Evolutionary conservation across 2,888 invertebrate genomes (phyloP).

Genomic region (Zygothrica quintamaculata): DNA sequence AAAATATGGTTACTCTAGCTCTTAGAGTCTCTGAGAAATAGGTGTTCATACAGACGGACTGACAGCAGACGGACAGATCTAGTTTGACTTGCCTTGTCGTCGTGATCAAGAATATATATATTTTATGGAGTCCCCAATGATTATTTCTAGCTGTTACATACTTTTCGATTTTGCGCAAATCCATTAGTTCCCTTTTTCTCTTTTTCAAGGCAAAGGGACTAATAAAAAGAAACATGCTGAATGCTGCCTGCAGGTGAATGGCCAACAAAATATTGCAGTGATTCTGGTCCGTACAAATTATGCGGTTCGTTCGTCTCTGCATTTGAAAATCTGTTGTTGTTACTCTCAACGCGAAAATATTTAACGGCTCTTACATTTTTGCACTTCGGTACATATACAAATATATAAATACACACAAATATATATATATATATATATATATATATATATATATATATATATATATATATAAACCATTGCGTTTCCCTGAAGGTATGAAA

Average conservation of each 20-base stretch:
- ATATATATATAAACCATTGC: conserved; percentile 10
- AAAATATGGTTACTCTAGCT: too few species aligned
- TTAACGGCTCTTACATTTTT: conserved; percentile 77
- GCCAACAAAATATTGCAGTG: conserved; percentile 75
- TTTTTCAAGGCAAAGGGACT: too few species aligned
- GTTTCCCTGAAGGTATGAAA: conserved; percentile 66
- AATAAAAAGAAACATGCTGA: not conserved
- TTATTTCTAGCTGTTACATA: too few species aligned
- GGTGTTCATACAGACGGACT: too few species aligned
- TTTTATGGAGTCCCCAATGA: too few species aligned
- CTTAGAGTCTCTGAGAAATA: too few species aligned
- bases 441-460: not conserved
- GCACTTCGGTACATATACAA: conserved; percentile 59
- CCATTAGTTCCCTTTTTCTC: too few species aligned
- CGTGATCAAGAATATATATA: too few species aligned
- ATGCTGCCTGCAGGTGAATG: conserved; percentile 48
- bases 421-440: conserved; percentile 8
- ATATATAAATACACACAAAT: conserved; percentile 16
- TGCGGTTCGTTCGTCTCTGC: conserved; percentile 42
- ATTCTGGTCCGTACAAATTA: conserved; percentile 70
- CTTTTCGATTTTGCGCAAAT: too few species aligned
- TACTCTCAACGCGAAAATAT: conserved; percentile 70
- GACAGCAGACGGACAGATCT: too few species aligned
- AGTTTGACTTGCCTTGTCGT: too few species aligned
- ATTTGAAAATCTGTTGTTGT: conserved; percentile 67